These are phyloP conservation scores for Suricata suricatta DNA, from an alignment of 2,113 vertebrate genomes.

Conservation along the genomic window DNA sequence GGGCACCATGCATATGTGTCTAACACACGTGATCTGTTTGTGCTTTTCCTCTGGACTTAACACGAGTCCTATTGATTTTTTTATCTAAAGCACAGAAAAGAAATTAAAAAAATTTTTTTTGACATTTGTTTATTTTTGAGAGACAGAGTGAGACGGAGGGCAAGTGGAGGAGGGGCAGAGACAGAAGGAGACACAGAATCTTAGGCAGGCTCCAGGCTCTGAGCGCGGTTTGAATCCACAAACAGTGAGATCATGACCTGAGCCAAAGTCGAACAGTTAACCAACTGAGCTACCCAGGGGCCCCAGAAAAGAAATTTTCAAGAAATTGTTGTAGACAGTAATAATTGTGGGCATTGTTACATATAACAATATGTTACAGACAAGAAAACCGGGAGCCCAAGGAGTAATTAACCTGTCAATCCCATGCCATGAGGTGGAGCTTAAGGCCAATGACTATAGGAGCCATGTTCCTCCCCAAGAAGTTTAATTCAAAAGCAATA, in stretches of 20 bases:
- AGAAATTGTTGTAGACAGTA: not conserved
- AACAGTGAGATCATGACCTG: no score
- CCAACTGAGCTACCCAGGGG: no score
- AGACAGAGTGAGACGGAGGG: no score
- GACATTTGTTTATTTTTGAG: no score
- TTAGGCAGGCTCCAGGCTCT: no score
- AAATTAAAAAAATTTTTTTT: not conserved
- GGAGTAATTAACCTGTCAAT: not conserved
- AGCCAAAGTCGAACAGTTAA: no score
- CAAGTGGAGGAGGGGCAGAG: no score
- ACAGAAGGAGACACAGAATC: no score
- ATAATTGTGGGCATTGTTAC: not conserved
- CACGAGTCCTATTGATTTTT: not conserved
- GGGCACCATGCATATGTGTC: fast-evolving
- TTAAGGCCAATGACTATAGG: not conserved
- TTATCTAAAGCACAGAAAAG: not conserved
- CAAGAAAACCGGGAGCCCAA: not conserved
- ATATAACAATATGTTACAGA: not conserved
- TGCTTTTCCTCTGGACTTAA: not conserved
- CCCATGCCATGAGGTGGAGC: not conserved
- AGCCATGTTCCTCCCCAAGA: not conserved
- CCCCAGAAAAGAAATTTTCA: not conserved
- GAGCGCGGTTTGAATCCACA: no score
- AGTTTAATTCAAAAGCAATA: not conserved
- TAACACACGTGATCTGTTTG: not conserved